A percentile compares a stretch with the other conserved stretches of the same genome.
Evolutionary conservation across 2,888 invertebrate species (phyloP).

Genomic region (Mystacides longicornis): DNA sequence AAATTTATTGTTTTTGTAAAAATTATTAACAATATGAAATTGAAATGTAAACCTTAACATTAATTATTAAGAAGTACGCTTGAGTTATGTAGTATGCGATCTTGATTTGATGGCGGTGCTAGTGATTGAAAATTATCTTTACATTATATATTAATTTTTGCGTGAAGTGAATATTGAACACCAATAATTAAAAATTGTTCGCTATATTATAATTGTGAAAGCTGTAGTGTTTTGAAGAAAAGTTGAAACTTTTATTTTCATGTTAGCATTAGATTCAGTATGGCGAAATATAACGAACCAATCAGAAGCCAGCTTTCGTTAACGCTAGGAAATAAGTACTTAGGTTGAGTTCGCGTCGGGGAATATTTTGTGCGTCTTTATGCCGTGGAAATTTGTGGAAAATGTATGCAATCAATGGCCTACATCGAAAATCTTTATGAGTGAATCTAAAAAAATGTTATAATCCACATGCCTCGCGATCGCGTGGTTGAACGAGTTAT

Average conservation of each 20-base stretch:
- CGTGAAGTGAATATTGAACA: neutral
- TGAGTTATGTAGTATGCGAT: neutral
- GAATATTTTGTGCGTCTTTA: slow-evolving; percentile 56
- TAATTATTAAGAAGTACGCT: too few relatives aligned
- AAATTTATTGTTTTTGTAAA: neutral
- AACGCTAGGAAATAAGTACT: slow-evolving; percentile 59
- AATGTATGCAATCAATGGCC: slow-evolving; percentile 14
- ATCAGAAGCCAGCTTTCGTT: slow-evolving; percentile 60
- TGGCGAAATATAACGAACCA: slow-evolving; percentile 65
- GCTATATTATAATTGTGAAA: neutral
- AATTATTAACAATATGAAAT: neutral
- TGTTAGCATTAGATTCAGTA: slow-evolving; percentile 38
- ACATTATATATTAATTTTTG: neutral
- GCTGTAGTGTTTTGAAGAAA: slow-evolving; percentile 28
- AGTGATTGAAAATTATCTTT: neutral
- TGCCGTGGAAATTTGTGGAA: slow-evolving; percentile 35
- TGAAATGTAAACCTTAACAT: neutral
- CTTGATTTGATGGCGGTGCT: slow-evolving; percentile 19
- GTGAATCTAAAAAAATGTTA: neutral
- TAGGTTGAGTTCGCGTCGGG: slow-evolving; percentile 62
- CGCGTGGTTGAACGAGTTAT: neutral
- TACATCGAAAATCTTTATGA: neutral
- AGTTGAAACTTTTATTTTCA: slow-evolving; percentile 10
- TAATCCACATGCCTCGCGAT: neutral
- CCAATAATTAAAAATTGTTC: neutral